Evolutionary conservation across 92 coral and sea anemone species (phyloP), one percentile per base, ranked within the genome.

Genomic region (Isaurus tuberculatus): DNA sequence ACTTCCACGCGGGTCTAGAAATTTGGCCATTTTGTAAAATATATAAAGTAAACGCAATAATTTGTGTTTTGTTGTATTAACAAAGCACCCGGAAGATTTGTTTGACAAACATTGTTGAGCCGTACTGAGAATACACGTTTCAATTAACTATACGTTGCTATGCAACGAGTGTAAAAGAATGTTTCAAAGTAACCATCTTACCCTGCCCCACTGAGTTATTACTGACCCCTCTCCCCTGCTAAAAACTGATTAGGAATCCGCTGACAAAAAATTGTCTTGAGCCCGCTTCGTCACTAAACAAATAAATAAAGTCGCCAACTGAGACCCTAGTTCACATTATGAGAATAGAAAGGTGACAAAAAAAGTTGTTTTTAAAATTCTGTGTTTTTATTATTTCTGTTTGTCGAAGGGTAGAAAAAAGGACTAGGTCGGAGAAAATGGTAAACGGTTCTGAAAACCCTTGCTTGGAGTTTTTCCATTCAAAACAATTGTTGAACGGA

Each of bases 401-500:
- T 77, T 36, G 64, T 75, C 48, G 5, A 33, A 65, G 36, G 49
- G 32, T 31, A 70, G 67, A 37, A 73, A 25, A 36, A 53, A 33
- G 81, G 20, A 40, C 85, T 26, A 70, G 13, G 58, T 49, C 27
- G 16, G 13, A 40, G 67, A 89, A 65, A 75, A 94, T 92, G 98
- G 88, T 90, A 20, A 92, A 92, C 82, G 98, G 92, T 79, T 84
- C 92, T 17, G 94, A 92, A 31, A 85, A 80, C 23, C 83, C 89
- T 65, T 90, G 93, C 20, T 71, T 90, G 26, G 98, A 94, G 66
- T 87, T 90, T 57, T 87, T 94, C 46, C 98, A 94, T 80, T 92
- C 98, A 22, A 92, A 92, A 70, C 95, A 94, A 70, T 89, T 94
- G 67, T 89, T 94, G 25, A 85, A 88, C 36, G 98, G 98, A 30